Conservation (phyloP, 2,888 invertebrate genomes). For the Drosophila limbata region DNA sequence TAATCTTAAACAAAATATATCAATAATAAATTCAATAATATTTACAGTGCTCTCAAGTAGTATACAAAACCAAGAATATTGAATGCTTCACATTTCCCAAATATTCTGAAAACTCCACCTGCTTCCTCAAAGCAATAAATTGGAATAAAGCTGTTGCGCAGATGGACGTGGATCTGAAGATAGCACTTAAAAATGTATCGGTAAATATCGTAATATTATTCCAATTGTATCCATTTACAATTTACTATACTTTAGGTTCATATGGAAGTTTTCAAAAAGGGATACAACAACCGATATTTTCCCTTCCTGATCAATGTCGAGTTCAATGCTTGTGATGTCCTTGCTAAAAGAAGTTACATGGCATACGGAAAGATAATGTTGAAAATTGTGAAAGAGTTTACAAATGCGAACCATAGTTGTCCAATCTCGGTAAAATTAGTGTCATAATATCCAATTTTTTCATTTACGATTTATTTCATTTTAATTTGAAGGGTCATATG, state of each 20-base stretch:
- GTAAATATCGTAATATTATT: not conserved
- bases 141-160: conserved; percentile 24
- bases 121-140: not conserved
- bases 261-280: conserved; percentile 4
- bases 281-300: conserved; percentile 21
- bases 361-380: not conserved
- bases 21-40: too few relatives aligned
- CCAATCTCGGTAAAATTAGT: not conserved
- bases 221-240: not conserved
- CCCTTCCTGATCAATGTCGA: conserved; percentile 14
- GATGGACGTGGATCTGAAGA: conserved; percentile 15
- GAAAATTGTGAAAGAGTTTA: not conserved
- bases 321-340: conserved; percentile 6
- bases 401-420: conserved; percentile 21
- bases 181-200: not conserved
- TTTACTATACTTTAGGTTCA: not conserved
- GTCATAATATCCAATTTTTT: not conserved
- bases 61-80: not conserved
- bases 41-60: not conserved
- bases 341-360: not conserved
- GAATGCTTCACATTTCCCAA: not conserved
- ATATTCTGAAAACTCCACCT: not conserved
- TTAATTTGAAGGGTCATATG: not conserved
- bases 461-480: too few relatives aligned
- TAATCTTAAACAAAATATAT: not conserved